Base-by-base conservation (phyloP, 2,797 vertebrate species). In the Notolepis coatsorum region DNA sequence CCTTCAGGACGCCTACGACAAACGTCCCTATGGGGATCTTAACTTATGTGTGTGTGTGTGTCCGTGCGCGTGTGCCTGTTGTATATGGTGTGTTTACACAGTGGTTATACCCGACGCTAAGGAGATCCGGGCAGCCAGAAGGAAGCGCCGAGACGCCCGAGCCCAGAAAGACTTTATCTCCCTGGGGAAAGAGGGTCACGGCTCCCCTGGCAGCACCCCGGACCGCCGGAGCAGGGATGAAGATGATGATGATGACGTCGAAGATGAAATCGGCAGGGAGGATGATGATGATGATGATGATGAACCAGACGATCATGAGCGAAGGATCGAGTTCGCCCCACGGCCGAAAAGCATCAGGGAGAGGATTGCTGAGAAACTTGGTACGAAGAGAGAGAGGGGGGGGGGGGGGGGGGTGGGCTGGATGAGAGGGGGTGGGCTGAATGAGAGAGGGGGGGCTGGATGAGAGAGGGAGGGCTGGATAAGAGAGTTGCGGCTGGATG, bases 351-450 rank as follows among this genome's bases (percentile, higher is more conserved):
- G 90, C 52, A 81, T 96, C 27, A 89, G 86, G 72, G 91, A 97
- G 73, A 94, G 92, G 75, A 96, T 99, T 73, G 72, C 90, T 4
- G 93, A 95, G 76, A 93, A 93, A 73, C 88, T 93, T 69, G 89
- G 96, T 98, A 84, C 71, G 84, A 47, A 10, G 9, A n/a, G 30
- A 28, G n/a, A 50, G 5, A 7, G 2, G 4, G 18, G 31, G 0
- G 7, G n/a, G 20, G 24, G 1, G 18, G 3, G 1, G 13, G 23
- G 7, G 23, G 38, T n/a, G 18, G 38, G 5, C n/a, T 15, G 38
- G 38, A 18, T 5, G 15, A 41, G 38, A 17, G 18, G 38, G 13
- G n/a, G n/a, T n/a, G n/a, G n/a, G n/a, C n/a, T n/a, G n/a, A n/a
- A n/a, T n/a, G n/a, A n/a, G n/a, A n/a, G n/a, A n/a, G n/a, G n/a